These are phyloP conservation scores for Cyprichromis sp. DNA, from an alignment of 2,113 vertebrate species.

Conservation along the genomic window DNA sequence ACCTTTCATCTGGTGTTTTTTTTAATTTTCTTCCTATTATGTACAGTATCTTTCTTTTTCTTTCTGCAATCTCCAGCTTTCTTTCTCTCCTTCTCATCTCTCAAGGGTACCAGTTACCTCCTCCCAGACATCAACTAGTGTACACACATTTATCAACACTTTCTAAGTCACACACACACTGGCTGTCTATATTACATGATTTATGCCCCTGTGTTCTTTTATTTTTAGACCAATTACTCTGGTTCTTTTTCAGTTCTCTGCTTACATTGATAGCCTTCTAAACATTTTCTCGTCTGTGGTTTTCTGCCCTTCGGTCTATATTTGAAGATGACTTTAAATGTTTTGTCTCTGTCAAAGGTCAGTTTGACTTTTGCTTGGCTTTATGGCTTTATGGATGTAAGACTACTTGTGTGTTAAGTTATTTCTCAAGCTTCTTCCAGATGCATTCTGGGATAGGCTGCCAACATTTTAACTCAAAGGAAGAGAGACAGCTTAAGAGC, in stretches of 20 bases:
- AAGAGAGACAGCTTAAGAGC: background rate
- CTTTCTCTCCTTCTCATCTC: background rate
- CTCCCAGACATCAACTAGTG: background rate
- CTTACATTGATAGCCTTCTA: background rate
- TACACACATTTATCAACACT: slow-evolving; percentile 2
- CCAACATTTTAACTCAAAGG: background rate
- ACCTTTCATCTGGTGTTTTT: background rate
- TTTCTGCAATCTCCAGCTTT: background rate
- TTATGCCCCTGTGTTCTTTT: slow-evolving; percentile 47
- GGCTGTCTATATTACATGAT: slow-evolving; percentile 47
- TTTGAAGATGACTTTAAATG: background rate
- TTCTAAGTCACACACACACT: background rate
- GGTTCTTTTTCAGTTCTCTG: background rate
- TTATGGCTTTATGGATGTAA: background rate
- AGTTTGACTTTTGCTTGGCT: background rate
- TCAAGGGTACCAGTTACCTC: slow-evolving; percentile 25
- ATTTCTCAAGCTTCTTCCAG: background rate
- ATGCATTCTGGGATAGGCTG: background rate
- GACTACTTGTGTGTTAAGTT: background rate
- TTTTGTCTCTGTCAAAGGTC: background rate
- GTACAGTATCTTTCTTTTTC: background rate
- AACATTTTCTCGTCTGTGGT: background rate
- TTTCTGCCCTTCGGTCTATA: background rate
- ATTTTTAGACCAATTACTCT: slow-evolving; percentile 49
- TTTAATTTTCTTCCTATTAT: background rate